phyloP scores from a whole-genome alignment of 2,113 vertebrate genomes.

The Theristicus caerulescens region DNA sequence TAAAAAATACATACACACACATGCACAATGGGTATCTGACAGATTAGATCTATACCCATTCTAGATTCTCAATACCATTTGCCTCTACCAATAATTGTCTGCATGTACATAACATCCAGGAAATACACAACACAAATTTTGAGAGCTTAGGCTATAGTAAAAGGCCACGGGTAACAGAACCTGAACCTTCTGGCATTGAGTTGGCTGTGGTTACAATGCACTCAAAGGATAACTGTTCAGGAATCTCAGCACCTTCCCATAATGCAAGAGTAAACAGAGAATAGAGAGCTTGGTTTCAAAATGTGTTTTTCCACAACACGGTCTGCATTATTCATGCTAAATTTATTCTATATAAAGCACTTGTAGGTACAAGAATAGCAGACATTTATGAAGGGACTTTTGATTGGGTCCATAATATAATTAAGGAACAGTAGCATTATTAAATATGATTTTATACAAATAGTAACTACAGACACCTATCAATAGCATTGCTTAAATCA shows the following conservation, averaged over 20 bases:
- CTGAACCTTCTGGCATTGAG: not conserved
- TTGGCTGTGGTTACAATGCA: not conserved
- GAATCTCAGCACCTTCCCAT: not conserved
- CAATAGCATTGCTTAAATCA: not conserved
- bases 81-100: not conserved
- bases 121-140: not conserved
- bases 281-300: not conserved
- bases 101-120: not conserved
- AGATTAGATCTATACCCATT: not conserved
- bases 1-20: not conserved
- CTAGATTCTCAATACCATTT: not conserved
- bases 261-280: not conserved
- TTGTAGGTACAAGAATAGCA: not conserved
- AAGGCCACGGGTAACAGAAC: not conserved
- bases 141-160: not conserved
- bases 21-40: not conserved
- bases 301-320: not conserved
- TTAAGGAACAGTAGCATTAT: not conserved
- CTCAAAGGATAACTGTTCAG: not conserved
- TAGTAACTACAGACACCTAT: not conserved
- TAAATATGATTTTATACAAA: not conserved
- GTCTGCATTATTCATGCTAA: not conserved
- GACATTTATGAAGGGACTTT: not conserved
- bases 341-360: not conserved
- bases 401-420: not conserved